These are phyloP conservation scores for Setipinna tenuifilis DNA, from an alignment of 2,797 vertebrate species.

Conservation along the genomic window DNA sequence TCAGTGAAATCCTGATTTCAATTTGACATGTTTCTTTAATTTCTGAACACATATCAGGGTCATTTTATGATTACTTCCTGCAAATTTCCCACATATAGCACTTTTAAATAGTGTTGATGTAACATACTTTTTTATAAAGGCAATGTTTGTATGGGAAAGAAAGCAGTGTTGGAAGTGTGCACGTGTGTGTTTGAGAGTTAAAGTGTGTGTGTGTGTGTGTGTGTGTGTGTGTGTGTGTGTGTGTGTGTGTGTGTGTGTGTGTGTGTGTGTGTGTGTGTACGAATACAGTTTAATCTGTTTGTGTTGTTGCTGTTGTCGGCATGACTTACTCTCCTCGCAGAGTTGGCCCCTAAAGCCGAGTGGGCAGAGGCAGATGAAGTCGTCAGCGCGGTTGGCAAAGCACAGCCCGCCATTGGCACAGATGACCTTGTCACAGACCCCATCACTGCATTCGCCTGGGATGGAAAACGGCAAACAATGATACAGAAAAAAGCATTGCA, in stretches of 20 bases:
- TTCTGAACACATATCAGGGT: too few species aligned
- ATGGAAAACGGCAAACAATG: neutral
- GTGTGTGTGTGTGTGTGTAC: conserved; percentile 4
- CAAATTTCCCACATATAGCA: too few species aligned
- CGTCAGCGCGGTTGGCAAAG: conserved; percentile 80
- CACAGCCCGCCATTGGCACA: conserved; percentile 89
- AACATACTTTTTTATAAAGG: too few species aligned
- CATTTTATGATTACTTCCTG: too few species aligned
- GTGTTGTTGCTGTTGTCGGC: neutral
- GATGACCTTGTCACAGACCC: conserved; percentile 83
- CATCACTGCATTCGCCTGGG: conserved; percentile 92
- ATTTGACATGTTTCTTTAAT: too few species aligned
- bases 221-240: too few species aligned
- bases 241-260: neutral
- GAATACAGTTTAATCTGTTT: neutral
- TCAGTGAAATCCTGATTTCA: too few species aligned
- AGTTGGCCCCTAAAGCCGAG: conserved; percentile 89
- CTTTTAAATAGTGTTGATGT: too few species aligned
- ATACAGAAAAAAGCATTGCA: neutral
- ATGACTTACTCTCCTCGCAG: conserved; percentile 89
- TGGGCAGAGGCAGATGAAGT: conserved; percentile 91
- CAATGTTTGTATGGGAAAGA: too few species aligned
- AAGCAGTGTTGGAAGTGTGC: too few species aligned
- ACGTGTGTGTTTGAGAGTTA: neutral
- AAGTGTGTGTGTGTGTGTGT: neutral